Conservation (phyloP, 1,140 invertebrate genomes). For the Aphis gossypii region DNA sequence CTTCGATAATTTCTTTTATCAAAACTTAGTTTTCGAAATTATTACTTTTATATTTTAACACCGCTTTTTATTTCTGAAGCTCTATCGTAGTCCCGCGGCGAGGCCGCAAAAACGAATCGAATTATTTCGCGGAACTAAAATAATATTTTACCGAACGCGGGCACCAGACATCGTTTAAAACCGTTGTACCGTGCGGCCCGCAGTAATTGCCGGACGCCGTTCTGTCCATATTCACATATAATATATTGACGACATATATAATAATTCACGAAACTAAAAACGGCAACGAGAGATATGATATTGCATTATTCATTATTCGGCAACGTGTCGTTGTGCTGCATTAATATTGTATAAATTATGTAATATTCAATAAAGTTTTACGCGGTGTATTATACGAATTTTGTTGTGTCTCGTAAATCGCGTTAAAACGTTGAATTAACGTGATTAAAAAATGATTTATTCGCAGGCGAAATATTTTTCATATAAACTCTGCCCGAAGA, state of each 20-base stretch:
- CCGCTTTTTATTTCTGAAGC: background rate
- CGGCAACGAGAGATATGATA: background rate
- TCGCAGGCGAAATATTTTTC: background rate
- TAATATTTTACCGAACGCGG: background rate
- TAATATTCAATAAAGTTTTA: slow-evolving; percentile 2
- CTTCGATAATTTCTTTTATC: background rate
- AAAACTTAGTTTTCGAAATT: slow-evolving; percentile 16
- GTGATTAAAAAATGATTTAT: slow-evolving; percentile 9
- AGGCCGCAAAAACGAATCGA: background rate
- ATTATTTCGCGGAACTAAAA: background rate
- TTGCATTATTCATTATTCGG: background rate
- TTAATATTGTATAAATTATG: background rate
- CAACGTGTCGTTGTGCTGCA: background rate
- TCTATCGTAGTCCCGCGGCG: background rate
- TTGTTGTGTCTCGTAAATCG: background rate
- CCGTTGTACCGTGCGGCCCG: background rate
- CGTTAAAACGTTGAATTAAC: background rate
- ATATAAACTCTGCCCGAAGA: background rate
- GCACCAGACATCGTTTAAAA: background rate
- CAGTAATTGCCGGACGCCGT: too few relatives aligned
- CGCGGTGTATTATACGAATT: background rate
- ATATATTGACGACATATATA: background rate
- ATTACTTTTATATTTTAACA: background rate
- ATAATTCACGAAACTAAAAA: slow-evolving; percentile 1
- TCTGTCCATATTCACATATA: background rate